Evolutionary conservation across 2,888 invertebrate species (phyloP), one percentile per base, ranked within the genome.

Genomic region (Lithosia quadra): DNA sequence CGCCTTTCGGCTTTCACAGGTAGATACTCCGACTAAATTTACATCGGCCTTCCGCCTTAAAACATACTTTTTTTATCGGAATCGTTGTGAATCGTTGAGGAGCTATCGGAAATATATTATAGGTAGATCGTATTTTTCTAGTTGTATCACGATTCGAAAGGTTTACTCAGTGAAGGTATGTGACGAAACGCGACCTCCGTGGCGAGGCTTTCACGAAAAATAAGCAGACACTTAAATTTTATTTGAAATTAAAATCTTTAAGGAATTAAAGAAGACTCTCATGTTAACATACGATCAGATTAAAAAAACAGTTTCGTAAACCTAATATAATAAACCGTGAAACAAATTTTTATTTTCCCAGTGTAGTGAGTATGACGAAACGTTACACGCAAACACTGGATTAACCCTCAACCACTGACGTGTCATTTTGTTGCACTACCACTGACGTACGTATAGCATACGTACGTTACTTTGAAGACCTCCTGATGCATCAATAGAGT

Each of bases 1-100:
- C 87, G 89, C 89, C 88, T 89, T 87, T 89, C 86, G 86, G 86
- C 87, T 87, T 87, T 89, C 86, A 81, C 80, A 83, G 79, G 78
- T 81, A 80, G 79, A 86, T 84, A 87, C 82, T 84, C 76, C 75
- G 76, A 79, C 81, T 81, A 84, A 84, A 85, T 84, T 86, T 85
- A 86, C 75, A 84, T 81, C 78, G 77, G 81, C 82, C 84, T 87
- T 86, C 86, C 85, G 85, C 81, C 70, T 84, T 71, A 65, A 79
- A 79, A 80, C 71, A 80, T 77, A 73, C 63, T 76, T 73, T 77
- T 79, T 80, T 79, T 81, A 79, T 78, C 59, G 43, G 43, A 74
- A 74, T 72, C 71, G 59, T 72, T 22, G 58, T 65, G 36, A 74
- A 74, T 72, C 71, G 59, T 74, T n/a, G 58, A 67, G 36, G 56